A percentile compares a stretch with the other conserved stretches of the same genome.
Evolutionary conservation across 2,113 vertebrate genomes (phyloP).

Genomic region (Nyctereutes procyonoides): DNA sequence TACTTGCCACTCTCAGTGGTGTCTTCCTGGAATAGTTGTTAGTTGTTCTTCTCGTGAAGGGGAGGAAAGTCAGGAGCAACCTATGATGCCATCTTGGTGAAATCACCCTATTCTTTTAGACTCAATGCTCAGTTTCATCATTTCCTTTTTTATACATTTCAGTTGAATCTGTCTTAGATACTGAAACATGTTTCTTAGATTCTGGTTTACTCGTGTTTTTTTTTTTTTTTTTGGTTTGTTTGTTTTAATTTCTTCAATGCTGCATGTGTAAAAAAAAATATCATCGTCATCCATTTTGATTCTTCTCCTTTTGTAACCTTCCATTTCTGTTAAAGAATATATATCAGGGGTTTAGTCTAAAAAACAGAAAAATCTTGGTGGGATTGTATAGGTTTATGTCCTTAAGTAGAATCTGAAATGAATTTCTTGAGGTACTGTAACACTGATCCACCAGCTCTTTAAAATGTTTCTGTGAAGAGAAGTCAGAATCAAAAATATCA

Average conservation of each 20-base stretch:
- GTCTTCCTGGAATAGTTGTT: neutral
- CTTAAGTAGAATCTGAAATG: constrained; percentile 14
- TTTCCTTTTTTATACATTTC: neutral
- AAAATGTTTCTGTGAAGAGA: neutral
- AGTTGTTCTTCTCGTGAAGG: neutral
- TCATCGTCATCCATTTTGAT: neutral
- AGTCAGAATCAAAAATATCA: neutral
- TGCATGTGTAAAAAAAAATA: neutral
- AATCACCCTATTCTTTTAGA: neutral
- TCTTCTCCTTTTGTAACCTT: neutral
- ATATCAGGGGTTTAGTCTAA: neutral
- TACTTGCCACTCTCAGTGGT: neutral
- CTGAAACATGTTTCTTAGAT: neutral
- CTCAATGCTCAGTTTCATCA: neutral
- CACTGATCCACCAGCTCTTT: neutral
- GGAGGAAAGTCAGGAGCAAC: neutral
- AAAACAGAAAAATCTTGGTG: neutral
- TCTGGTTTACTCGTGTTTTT: neutral
- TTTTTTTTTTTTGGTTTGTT: neutral
- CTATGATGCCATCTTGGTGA: neutral
- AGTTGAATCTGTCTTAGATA: neutral
- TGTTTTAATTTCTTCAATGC: neutral
- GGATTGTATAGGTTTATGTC: neutral
- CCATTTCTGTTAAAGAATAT: neutral
- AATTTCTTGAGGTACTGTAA: neutral